phyloP scores from a whole-genome alignment of 2,888 invertebrate genomes.

The Clusia tigrina region DNA sequence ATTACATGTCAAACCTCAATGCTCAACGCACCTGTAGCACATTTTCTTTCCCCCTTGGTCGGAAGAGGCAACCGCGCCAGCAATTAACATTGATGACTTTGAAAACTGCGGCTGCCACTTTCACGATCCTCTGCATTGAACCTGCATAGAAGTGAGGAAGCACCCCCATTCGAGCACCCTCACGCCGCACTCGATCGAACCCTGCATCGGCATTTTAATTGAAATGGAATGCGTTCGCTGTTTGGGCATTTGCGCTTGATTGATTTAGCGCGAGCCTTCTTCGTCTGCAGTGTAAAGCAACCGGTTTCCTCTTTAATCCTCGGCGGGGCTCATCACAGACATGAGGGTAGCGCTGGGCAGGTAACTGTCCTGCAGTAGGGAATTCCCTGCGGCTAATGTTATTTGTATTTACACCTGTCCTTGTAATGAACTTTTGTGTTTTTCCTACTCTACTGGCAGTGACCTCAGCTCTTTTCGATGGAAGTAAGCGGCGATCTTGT shows the following conservation, averaged over 20 bases:
- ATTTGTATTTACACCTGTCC: not conserved
- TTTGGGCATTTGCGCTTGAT: slow-evolving; percentile 53
- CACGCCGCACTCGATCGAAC: slow-evolving; percentile 7
- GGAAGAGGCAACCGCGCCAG: slow-evolving; percentile 34
- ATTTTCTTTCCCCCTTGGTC: slow-evolving; percentile 13
- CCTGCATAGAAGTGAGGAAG: not conserved
- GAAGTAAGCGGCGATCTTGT: slow-evolving; percentile 47
- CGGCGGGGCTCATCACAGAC: not conserved
- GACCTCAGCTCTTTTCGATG: not conserved
- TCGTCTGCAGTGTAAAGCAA: not conserved
- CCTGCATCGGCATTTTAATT: slow-evolving; percentile 52
- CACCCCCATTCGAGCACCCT: slow-evolving; percentile 23
- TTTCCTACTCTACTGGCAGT: too few species aligned
- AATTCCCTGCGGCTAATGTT: not conserved
- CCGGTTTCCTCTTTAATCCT: slow-evolving; percentile 1
- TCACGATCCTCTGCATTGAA: slow-evolving; percentile 19
- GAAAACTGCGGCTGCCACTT: slow-evolving; percentile 9
- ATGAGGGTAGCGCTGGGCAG: not conserved
- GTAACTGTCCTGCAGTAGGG: not conserved
- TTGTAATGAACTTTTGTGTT: not conserved
- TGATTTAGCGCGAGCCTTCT: slow-evolving; percentile 49
- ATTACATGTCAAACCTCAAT: slow-evolving; percentile 45
- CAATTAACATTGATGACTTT: slow-evolving; percentile 31
- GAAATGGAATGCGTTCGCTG: slow-evolving; percentile 49
- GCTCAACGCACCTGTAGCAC: slow-evolving; percentile 38